Conservation (phyloP, 1,140 invertebrate genomes). For the Armadillidium nasatum region DNA sequence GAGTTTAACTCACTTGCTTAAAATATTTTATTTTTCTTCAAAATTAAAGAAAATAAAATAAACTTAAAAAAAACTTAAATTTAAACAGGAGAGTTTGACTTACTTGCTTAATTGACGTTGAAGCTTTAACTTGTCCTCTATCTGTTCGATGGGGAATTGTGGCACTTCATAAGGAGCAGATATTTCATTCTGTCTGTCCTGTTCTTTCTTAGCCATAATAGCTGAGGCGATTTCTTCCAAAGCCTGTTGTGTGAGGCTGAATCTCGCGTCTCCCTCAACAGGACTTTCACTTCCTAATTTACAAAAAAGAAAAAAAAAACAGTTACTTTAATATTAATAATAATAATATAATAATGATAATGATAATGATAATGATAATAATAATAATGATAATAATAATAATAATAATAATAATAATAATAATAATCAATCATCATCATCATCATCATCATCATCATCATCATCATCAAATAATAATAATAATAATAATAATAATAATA, state of each 20-base stretch:
- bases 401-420: no score
- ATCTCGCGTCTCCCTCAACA: not conserved
- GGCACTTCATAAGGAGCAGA: slow-evolving; percentile 92
- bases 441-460: no score
- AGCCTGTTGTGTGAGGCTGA: not conserved
- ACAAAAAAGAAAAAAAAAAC: not conserved
- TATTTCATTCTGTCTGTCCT: slow-evolving; percentile 70
- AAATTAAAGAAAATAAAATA: no score
- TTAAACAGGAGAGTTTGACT: slow-evolving; percentile 46
- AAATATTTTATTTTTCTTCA: no score
- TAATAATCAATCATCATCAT: no score
- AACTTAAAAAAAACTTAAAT: no score
- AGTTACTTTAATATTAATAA: not conserved
- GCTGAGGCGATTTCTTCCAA: not conserved
- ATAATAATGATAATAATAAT: no score
- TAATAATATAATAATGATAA: no score
- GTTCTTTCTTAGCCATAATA: not conserved
- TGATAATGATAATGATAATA: no score
- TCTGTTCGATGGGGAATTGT: slow-evolving; percentile 94
- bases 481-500: no score
- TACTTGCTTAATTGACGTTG: slow-evolving; percentile 78
- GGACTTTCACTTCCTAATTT: not conserved
- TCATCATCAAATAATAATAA: no score
- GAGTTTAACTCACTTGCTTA: no score
- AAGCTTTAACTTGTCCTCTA: slow-evolving; percentile 84